Percentiles rank a stretch among this genome's conserved stretches.
Conservation (phyloP, 2,113 vertebrate species). For the Heliornis fulica region DNA sequence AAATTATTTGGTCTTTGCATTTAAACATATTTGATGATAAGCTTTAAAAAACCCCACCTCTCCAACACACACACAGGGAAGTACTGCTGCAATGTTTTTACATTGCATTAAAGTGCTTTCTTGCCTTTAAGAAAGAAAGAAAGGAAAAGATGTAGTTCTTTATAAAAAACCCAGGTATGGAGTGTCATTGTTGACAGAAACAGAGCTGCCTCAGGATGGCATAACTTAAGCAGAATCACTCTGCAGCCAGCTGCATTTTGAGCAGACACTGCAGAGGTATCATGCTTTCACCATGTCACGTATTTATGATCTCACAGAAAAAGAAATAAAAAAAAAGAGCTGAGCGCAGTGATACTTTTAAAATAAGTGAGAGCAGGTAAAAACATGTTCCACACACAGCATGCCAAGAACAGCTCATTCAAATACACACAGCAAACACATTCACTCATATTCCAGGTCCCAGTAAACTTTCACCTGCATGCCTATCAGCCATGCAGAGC, state of each 20-base stretch:
- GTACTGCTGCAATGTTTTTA: not conserved
- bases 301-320: not conserved
- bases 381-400: not conserved
- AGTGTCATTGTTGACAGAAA: not conserved
- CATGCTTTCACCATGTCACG: not conserved
- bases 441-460: not conserved
- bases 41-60: not conserved
- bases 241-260: not conserved
- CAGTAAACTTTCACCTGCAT: not conserved
- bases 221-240: not conserved
- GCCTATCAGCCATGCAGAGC: not conserved
- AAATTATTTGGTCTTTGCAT: not conserved
- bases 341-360: not conserved
- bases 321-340: not conserved
- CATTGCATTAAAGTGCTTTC: not conserved
- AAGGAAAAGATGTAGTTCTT: not conserved
- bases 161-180: not conserved
- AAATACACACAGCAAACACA: not conserved
- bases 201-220: not conserved
- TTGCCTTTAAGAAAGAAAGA: not conserved
- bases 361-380: conserved; percentile 26
- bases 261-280: not conserved
- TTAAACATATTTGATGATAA: not conserved
- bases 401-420: not conserved
- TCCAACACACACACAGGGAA: not conserved